Evolutionary conservation across 2,113 vertebrate genomes (phyloP).

Genomic region (Hymenochirus boettgeri): DNA sequence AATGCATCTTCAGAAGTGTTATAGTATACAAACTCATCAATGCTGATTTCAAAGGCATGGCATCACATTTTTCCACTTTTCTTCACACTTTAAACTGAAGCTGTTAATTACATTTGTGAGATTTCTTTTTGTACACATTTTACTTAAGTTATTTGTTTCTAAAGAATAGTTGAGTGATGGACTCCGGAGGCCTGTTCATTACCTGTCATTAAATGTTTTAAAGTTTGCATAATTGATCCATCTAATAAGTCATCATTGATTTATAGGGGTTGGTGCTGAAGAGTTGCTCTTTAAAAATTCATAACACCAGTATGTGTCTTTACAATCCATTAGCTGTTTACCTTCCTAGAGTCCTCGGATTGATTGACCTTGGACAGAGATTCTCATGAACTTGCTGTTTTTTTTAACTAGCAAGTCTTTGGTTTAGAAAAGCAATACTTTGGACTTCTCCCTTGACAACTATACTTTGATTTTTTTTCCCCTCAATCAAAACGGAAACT

Average conservation of each 20-base stretch:
- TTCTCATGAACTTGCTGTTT: conserved; percentile 78
- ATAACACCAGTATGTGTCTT: conserved; percentile 86
- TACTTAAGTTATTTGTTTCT: conserved; percentile 60
- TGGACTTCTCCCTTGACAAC: conserved; percentile 73
- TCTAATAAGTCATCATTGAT: conserved; percentile 98
- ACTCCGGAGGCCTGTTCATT: conserved; percentile 86
- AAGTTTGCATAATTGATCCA: conserved; percentile 99
- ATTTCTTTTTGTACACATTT: conserved; percentile 53
- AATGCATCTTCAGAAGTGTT: conserved; percentile 26
- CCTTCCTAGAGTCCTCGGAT: conserved; percentile 79
- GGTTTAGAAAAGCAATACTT: conserved; percentile 87
- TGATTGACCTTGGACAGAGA: conserved; percentile 94
- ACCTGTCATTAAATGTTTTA: conserved; percentile 99
- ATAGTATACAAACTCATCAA: conserved; percentile 23
- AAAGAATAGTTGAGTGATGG: conserved; percentile 58
- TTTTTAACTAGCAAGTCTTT: conserved; percentile 58
- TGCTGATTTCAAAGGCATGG: conserved; percentile 37
- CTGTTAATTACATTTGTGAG: conserved; percentile 55
- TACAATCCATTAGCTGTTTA: conserved; percentile 98
- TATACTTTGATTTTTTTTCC: conserved; percentile 76
- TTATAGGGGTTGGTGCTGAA: conserved; percentile 87
- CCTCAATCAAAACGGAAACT: conserved; percentile 80
- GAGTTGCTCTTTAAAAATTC: conserved; percentile 94
- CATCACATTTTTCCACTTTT: conserved; percentile 42
- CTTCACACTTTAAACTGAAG: conserved; percentile 44